Percentiles rank a stretch among this genome's conserved stretches.
Evolutionary conservation across 2,797 vertebrate genomes (phyloP).

Genomic region (Stomatorhinus walkeri): DNA sequence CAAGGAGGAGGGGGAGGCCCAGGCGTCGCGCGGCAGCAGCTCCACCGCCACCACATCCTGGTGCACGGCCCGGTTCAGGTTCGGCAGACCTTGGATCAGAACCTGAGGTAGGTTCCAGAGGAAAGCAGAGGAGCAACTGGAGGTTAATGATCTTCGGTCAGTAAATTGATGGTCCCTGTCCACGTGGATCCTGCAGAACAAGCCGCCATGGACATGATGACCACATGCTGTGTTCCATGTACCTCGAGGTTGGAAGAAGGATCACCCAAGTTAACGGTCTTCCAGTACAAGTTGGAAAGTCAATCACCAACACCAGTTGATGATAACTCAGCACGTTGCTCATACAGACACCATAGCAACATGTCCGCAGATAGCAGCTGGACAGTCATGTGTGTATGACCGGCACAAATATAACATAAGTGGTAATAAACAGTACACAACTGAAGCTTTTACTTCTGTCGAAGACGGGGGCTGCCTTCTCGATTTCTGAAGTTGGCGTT

Average conservation of each 20-base stretch:
- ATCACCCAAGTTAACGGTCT: background rate
- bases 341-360: background rate
- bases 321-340: background rate
- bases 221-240: background rate
- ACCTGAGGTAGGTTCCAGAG: constrained; percentile 56
- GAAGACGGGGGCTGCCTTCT: background rate
- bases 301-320: background rate
- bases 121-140: background rate
- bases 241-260: background rate
- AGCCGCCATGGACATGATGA: background rate
- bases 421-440: background rate
- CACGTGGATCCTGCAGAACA: background rate
- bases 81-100: constrained; percentile 83
- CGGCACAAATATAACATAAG: background rate
- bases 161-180: background rate
- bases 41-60: constrained; percentile 90
- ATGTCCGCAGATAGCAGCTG: background rate
- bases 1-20: constrained; percentile 81
- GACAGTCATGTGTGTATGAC: background rate
- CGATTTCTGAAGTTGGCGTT: background rate
- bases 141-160: background rate
- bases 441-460: background rate
- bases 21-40: constrained; percentile 68
- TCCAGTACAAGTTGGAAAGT: background rate
- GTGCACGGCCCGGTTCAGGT: constrained; percentile 86